Base-by-base conservation (phyloP, 2,113 vertebrate genomes). In the Athene cunicularia region DNA sequence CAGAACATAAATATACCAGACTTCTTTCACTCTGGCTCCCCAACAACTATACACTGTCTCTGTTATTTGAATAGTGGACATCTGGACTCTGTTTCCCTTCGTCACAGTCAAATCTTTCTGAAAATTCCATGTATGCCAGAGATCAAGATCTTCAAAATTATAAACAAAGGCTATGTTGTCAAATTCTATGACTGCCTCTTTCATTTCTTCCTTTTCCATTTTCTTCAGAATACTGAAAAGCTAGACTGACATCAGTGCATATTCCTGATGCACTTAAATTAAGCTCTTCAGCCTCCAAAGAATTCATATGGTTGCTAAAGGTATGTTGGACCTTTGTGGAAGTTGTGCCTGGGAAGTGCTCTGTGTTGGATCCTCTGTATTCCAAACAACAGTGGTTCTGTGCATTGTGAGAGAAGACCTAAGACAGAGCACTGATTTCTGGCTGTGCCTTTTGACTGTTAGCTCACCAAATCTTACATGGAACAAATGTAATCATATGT, bases 111-210 rank as follows among this genome's bases (percentile, higher is more conserved):
- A 90, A 96, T 93, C 73, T 60, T 89, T 90, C 80, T 82, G 66
- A 87, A 96, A 96, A 95, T 93, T 87, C 73, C 60, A 17, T 90
- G 52, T 94, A 58, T 89, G 66, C 70, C 1, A 0, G 80, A 93
- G 87, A 95, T 10, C 3, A 30, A 75, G 73, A 82, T 94, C 72
- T 35, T 91, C 70, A 80, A 87, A 95, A 93, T 21, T 23, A 68
- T 90, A 89, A 95, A 95, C 94, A 97, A 97, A 91, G 93, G 75
- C 87, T 60, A 4, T 68, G 80, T 93, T 97, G 93, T 96, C 90
- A 87, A 81, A 93, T 94, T 75, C 66, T 39, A 64, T 96, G 90
- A 95, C 84, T 95, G 89, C 80, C 30, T 91, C 80, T 96, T 96
- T 93, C 63, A 94, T 75, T 85, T 94, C 76, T 95, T 88, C 72